These are phyloP conservation scores for Cariama cristata DNA, from an alignment of 2,113 vertebrate genomes.

Conservation along the genomic window DNA sequence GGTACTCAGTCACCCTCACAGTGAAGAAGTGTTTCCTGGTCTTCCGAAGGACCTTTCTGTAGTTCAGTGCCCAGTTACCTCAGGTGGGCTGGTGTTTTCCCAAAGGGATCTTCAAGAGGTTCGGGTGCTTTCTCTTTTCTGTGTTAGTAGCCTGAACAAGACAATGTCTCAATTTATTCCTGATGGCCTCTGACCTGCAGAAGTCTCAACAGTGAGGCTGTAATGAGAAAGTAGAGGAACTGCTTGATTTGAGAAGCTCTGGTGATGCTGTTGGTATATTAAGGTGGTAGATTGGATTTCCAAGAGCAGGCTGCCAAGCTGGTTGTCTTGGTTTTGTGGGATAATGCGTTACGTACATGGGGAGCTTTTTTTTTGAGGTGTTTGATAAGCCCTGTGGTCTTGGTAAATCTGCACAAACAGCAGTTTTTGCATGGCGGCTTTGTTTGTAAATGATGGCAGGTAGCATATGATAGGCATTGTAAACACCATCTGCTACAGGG, in stretches of 20 bases:
- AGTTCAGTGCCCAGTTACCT: neutral
- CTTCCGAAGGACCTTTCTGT: neutral
- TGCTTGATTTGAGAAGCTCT: neutral
- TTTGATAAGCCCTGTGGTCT: neutral
- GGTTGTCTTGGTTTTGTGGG: neutral
- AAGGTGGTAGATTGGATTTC: neutral
- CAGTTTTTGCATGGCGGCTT: fast-evolving
- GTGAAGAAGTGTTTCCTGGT: too few species aligned
- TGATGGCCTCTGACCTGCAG: too few species aligned
- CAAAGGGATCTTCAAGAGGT: neutral
- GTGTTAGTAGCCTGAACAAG: neutral
- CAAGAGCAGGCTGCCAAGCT: neutral
- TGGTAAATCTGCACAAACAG: neutral
- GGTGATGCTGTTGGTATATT: neutral
- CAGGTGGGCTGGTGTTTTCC: neutral
- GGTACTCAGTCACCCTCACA: fast-evolving
- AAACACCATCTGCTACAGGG: neutral
- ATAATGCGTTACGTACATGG: fast-evolving
- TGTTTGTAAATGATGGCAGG: neutral
- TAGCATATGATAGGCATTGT: neutral
- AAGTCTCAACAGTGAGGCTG: neutral
- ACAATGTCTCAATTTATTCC: fast-evolving
- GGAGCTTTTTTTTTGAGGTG: neutral
- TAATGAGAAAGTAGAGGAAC: neutral
- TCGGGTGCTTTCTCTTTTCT: too few species aligned